These are phyloP conservation scores for Lycophotia porphyrea DNA, from an alignment of 2,888 invertebrate species.

Conservation along the genomic window DNA sequence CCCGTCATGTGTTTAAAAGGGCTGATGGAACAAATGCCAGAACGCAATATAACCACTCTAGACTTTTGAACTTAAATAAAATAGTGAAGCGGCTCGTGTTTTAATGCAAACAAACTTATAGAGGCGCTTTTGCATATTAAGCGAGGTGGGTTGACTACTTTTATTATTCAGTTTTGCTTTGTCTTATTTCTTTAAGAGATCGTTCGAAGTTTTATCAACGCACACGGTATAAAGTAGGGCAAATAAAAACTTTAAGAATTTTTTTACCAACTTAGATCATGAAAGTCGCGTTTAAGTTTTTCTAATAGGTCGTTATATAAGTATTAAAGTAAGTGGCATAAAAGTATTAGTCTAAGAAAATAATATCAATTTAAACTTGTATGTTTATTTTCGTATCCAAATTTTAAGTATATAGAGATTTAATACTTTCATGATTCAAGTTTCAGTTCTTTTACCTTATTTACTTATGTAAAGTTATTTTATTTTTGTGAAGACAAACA, in stretches of 20 bases:
- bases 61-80: conserved; percentile 89
- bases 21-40: conserved; percentile 87
- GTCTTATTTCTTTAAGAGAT: conserved; percentile 84
- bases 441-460: conserved; percentile 73
- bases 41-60: conserved; percentile 90
- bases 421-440: conserved; percentile 86
- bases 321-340: conserved; percentile 35
- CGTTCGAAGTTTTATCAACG: conserved; percentile 73
- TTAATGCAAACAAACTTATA: conserved; percentile 90
- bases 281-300: conserved; percentile 75
- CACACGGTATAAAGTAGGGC: conserved; percentile 74
- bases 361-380: conserved; percentile 24
- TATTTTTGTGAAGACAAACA: conserved; percentile 85
- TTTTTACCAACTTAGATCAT: conserved; percentile 82
- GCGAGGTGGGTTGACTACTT: conserved; percentile 91
- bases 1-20: conserved; percentile 78
- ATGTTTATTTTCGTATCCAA: conserved; percentile 10
- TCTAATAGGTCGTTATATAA: conserved; percentile 39
- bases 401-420: background rate
- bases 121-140: conserved; percentile 91
- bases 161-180: conserved; percentile 89
- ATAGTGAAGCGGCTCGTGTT: conserved; percentile 91
- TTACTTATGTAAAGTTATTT: conserved; percentile 74
- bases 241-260: conserved; percentile 75
- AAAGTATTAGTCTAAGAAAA: conserved; percentile 23